Percentiles rank a stretch among this genome's conserved stretches.
Evolutionary conservation across 2,888 invertebrate genomes (phyloP).

Genomic region (Eupithecia subumbrata): DNA sequence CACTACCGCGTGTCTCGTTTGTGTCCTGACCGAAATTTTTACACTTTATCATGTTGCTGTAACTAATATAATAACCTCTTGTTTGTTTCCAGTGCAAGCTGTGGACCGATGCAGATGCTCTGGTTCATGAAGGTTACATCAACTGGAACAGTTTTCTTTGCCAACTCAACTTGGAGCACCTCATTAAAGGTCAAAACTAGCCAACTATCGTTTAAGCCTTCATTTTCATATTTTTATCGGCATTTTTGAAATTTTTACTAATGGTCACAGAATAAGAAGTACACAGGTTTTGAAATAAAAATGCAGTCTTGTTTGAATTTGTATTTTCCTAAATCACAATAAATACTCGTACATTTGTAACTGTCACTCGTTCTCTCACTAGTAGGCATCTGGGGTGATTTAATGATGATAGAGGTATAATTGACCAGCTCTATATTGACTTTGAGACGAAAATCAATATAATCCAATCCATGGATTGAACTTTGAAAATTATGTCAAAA

Average conservation of each 20-base stretch:
- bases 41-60: background rate
- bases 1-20: background rate
- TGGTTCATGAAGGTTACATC: slow-evolving; percentile 69
- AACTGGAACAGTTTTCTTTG: slow-evolving; percentile 80
- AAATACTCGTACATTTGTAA: slow-evolving; percentile 57
- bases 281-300: slow-evolving; percentile 36
- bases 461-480: background rate
- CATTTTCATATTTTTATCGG: background rate
- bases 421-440: background rate
- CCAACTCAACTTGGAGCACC: slow-evolving; percentile 75
- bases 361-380: slow-evolving; percentile 51
- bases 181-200: slow-evolving; percentile 67
- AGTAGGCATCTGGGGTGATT: slow-evolving; percentile 32
- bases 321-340: slow-evolving; percentile 63
- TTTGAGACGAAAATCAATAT: background rate
- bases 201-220: background rate
- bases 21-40: background rate
- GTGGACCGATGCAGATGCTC: slow-evolving; percentile 67
- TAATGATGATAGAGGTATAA: background rate
- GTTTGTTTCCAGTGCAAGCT: slow-evolving; percentile 63
- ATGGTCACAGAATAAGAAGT: background rate
- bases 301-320: slow-evolving; percentile 39
- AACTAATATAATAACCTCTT: background rate
- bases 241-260: slow-evolving; percentile 1
- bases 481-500: background rate